A percentile compares a stretch with the other conserved stretches of the same genome.
phyloP scores from a whole-genome alignment of 2,113 vertebrate genomes.

The Ahaetulla prasina region DNA sequence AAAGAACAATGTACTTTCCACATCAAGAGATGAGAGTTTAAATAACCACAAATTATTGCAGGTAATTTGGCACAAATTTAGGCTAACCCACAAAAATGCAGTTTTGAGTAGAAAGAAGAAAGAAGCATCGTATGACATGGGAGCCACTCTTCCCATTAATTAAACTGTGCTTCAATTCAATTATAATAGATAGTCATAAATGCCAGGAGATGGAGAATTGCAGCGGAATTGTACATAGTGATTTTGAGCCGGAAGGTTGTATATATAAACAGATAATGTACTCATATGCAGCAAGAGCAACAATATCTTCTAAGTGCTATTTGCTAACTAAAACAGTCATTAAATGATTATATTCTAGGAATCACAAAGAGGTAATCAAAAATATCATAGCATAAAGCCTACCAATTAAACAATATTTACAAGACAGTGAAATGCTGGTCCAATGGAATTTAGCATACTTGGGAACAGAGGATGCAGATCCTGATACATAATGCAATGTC shows the following conservation, averaged over 20 bases:
- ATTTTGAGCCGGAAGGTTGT: conserved; percentile 41
- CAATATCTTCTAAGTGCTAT: conserved; percentile 28
- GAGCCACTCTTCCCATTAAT: conserved; percentile 50
- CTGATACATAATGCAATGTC: not conserved
- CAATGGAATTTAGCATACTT: not conserved
- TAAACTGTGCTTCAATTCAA: conserved; percentile 51
- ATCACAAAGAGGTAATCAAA: conserved; percentile 26
- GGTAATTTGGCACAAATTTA: conserved; percentile 62
- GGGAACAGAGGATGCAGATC: not conserved
- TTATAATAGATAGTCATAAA: conserved; percentile 50
- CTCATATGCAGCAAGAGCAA: not conserved
- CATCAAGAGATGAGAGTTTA: conserved; percentile 52
- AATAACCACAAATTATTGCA: conserved; percentile 64
- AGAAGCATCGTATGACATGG: conserved; percentile 10
- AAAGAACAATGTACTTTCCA: conserved; percentile 48
- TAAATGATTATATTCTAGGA: conserved; percentile 13
- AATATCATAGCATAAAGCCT: not conserved
- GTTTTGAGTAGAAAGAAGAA: conserved; percentile 50
- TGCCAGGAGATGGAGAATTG: fast-evolving
- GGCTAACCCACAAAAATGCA: conserved; percentile 48
- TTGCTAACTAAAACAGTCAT: conserved; percentile 13
- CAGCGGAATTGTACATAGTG: conserved; percentile 16
- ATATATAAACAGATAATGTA: conserved; percentile 14
- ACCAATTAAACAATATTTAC: conserved; percentile 5
- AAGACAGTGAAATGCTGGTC: not conserved